Conservation (phyloP, 64 coral and sea anemone genomes). For the Stylophora pistillata region DNA sequence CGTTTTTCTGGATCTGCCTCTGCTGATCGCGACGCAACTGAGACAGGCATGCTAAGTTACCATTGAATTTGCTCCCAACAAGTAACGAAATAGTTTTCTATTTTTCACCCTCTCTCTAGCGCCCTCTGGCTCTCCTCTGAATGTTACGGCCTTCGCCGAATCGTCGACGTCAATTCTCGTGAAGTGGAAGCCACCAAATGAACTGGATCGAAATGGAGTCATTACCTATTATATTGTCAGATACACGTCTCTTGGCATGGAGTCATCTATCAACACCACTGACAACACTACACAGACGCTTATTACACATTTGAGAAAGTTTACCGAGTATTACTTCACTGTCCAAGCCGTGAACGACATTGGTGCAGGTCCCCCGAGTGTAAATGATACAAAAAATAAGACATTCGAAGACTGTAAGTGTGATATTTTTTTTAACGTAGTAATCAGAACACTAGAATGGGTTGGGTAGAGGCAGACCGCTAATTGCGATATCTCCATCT, state of each 20-base stretch:
- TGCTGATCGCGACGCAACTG: too few relatives aligned
- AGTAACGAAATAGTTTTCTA: background rate
- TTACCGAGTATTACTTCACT: slow-evolving; percentile 72
- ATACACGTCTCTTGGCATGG: slow-evolving; percentile 38
- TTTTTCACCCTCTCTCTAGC: slow-evolving; percentile 3
- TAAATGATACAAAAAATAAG: slow-evolving; percentile 6
- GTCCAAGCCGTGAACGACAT: slow-evolving; percentile 55
- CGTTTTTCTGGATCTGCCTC: too few relatives aligned
- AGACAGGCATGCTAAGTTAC: too few relatives aligned
- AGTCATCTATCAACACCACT: slow-evolving; percentile 29
- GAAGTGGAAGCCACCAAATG: slow-evolving; percentile 54
- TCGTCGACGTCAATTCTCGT: slow-evolving; percentile 65
- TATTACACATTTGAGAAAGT: slow-evolving; percentile 38
- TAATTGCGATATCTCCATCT: too few relatives aligned
- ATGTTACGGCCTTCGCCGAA: slow-evolving; percentile 34
- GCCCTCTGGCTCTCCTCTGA: slow-evolving; percentile 62
- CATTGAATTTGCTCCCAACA: background rate
- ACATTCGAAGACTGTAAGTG: slow-evolving; percentile 76
- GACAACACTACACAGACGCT: slow-evolving; percentile 40
- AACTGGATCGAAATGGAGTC: slow-evolving; percentile 54
- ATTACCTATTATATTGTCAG: slow-evolving; percentile 62
- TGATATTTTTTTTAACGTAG: background rate
- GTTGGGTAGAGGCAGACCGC: too few relatives aligned
- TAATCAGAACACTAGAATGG: background rate
- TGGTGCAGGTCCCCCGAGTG: slow-evolving; percentile 65